Evolutionary conservation across 23 tunicate genomes (phyloP), one percentile per base, ranked within the genome.

Genomic region (Trididemnum nubilum): DNA sequence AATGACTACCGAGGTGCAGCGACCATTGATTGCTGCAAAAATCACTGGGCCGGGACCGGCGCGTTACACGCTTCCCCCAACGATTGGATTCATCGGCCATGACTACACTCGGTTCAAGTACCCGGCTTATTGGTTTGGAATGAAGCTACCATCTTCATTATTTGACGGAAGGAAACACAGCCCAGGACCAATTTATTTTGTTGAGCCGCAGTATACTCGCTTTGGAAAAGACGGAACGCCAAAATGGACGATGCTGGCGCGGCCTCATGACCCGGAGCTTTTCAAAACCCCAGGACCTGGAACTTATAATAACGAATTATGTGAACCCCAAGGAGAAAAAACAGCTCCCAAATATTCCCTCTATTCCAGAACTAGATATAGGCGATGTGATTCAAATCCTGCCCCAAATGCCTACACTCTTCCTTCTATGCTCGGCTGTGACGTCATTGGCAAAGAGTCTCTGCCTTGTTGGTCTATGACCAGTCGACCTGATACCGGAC

Each of bases 231-330:
- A 94, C 36, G 98, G 98, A 26, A 88, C 98, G 26, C 92, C 98
- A 7, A 89, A 87, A 25, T 94, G 88, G 72, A 83, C 93, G 2
- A 88, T 87, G 34, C 81, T 87, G 36, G 98, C 95, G 0, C 86
- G 98, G 29, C 98, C 87, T 7, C 74, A 75, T n/a, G 90, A 94
- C 37, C 83, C 76, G 29, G 81, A 88, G 73, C 76, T 57, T 19
- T 94, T 94, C 58, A 84, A 84, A 29, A 94, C 98, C 1, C 98
- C 98, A 21, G 98, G 98, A 60, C 98, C 98, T 4, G 98, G 98
- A 39, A 88, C 79, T 24, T 94, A 94, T 76, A 76, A 94, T 1
- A 94, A 94, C 73, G 98, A 88, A 37, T 83, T 67, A 67, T 87
- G 85, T 28, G 86, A 88, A 28, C 98, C 98, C 25, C 94, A 88